Evolutionary conservation across 2,888 invertebrate species (phyloP), one percentile per base, ranked within the genome.

Genomic region (Tetrapedia diversipes): DNA sequence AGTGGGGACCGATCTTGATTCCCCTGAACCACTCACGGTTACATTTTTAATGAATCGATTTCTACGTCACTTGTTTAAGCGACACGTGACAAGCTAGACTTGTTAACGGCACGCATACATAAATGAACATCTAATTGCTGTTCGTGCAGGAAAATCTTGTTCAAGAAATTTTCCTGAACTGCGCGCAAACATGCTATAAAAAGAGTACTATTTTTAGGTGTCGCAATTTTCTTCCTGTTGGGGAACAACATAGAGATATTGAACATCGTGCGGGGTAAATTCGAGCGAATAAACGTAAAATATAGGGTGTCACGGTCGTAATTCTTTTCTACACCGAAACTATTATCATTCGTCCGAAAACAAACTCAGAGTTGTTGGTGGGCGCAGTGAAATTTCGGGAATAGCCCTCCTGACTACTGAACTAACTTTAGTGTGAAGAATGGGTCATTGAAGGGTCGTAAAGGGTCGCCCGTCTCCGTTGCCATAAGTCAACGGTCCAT

Each of bases 401-500:
- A 3, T 32, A 59, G 22, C 34, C 47, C 43, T 59, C 57, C 29
- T 24, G 41, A 19, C 74, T 66, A 56, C 60, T 80, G 77, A 74
- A 80, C 81, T 81, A 80, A 81, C 71, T 77, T 81, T 80, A 81
- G 80, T 53, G 71, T 80, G 74, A 81, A 57, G 22, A 71, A 81
- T 71, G 74, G 63, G 77, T 77, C 74, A 74, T 68, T 29, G 80
- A 77, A 77, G 74, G 80, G 75, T 67, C 65, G 63, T 73, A 65
- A 80, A 81, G 81, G 78, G 77, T 41, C 51, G 32, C 61, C 45
- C 34, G 51, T 37, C 41, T 43, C 2, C 51, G 16, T 51, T 45
- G 3, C 0, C 63, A 51, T 76, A 65, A 73, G 79, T 81, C 76
- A 79, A 57, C 24, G 19, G 39, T 11, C n/a, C 60, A 67, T 69